Conservation (phyloP, 2,797 vertebrate genomes). For the Numenius phaeopus region DNA sequence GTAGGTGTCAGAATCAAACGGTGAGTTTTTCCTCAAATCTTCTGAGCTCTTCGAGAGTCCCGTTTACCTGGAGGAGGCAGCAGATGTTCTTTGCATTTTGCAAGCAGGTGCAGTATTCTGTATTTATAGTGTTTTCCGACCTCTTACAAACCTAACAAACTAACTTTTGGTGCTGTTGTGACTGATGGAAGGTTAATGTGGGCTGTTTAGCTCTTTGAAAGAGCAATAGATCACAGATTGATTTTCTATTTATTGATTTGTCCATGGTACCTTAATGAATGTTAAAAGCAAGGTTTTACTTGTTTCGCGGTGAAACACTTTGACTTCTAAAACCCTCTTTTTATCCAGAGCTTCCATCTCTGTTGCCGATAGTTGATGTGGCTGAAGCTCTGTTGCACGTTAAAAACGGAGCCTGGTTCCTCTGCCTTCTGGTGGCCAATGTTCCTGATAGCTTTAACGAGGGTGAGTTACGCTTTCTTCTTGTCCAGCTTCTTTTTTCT, state of each 20-base stretch:
- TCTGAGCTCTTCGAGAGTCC: conserved; percentile 97
- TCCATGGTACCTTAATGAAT: rapidly evolving
- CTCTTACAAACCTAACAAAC: not conserved
- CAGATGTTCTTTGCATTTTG: conserved; percentile 97
- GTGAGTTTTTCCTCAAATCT: conserved; percentile 96
- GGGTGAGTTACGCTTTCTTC: conserved; percentile 81
- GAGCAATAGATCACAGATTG: not conserved
- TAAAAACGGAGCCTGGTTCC: conserved; percentile 96
- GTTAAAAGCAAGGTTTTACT: not conserved
- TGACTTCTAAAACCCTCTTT: not conserved
- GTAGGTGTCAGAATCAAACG: conserved; percentile 93
- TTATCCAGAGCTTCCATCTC: conserved; percentile 89
- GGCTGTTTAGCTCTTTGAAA: not conserved
- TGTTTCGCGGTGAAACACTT: not conserved
- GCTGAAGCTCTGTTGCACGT: conserved; percentile 95
- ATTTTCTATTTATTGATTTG: not conserved
- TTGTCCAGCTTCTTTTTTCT: not conserved
- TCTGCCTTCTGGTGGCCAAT: conserved; percentile 96
- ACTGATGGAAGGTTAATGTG: not conserved
- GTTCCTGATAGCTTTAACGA: conserved; percentile 99
- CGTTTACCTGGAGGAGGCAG: conserved; percentile 96
- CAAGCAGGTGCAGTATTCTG: conserved; percentile 90
- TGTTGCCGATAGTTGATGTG: conserved; percentile 95
- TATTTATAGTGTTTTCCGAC: not conserved
- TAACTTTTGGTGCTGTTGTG: rapidly evolving